Conservation (phyloP, 2,797 vertebrate species). For the Cuculus canorus region DNA sequence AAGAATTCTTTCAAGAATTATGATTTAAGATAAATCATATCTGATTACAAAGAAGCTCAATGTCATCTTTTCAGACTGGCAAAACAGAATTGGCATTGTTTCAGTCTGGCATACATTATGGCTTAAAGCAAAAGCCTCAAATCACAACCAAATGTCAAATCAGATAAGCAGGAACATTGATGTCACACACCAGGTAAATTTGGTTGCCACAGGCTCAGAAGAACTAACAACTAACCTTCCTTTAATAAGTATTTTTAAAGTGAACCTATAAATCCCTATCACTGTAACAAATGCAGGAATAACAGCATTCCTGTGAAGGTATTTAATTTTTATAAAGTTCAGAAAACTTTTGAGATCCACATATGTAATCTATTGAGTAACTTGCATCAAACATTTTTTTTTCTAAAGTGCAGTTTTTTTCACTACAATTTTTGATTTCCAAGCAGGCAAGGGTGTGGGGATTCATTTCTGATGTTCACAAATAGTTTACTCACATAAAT, state of each 20-base stretch:
- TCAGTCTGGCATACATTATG: conserved; percentile 2
- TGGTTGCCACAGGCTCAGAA: not conserved
- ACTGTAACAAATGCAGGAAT: not conserved
- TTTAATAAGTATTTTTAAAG: not conserved
- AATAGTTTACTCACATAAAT: not conserved
- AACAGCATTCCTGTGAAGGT: not conserved
- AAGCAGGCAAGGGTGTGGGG: not conserved
- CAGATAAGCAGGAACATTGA: conserved; percentile 19
- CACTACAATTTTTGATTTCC: not conserved
- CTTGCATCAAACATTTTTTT: not conserved
- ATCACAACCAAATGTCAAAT: conserved; percentile 30
- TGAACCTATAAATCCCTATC: not conserved
- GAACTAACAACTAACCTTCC: conserved; percentile 2
- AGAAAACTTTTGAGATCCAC: not conserved
- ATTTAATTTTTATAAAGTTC: not conserved
- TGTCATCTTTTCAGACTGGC: not conserved
- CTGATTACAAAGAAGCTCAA: not conserved
- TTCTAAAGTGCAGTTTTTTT: rapidly evolving
- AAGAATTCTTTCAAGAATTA: not conserved
- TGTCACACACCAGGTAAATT: conserved; percentile 30
- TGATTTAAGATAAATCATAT: conserved; percentile 6
- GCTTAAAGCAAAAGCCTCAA: conserved; percentile 43
- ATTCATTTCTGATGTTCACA: not conserved
- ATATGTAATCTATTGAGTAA: not conserved
- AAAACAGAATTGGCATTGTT: conserved; percentile 36